Evolutionary conservation across 2,797 vertebrate species (phyloP).

Genomic region (Lateolabrax maculatus): DNA sequence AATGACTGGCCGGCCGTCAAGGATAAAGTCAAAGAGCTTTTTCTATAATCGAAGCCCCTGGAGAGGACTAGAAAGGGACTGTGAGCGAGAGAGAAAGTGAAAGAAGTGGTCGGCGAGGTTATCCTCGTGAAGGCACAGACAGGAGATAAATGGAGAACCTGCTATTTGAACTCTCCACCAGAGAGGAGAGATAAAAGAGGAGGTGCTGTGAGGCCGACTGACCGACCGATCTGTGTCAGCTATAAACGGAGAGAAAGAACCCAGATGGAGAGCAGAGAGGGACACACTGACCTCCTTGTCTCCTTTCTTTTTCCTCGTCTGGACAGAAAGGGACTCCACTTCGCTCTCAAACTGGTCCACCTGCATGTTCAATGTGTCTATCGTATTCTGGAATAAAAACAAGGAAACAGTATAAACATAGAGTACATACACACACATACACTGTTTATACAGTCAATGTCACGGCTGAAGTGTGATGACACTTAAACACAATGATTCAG

Average conservation of each 20-base stretch:
- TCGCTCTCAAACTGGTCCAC: slow-evolving; percentile 97
- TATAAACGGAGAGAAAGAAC: slow-evolving; percentile 2
- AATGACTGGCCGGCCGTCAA: background rate
- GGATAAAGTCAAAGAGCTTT: background rate
- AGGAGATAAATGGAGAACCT: slow-evolving; percentile 40
- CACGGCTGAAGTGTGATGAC: too few species aligned
- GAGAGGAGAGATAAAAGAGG: background rate
- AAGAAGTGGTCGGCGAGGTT: slow-evolving; percentile 36
- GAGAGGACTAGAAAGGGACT: slow-evolving; percentile 12
- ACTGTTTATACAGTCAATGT: background rate
- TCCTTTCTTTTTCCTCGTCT: slow-evolving; percentile 94
- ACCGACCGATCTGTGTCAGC: slow-evolving; percentile 14
- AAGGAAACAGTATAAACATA: background rate
- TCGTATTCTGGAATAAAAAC: slow-evolving; percentile 85
- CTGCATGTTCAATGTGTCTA: slow-evolving; percentile 95
- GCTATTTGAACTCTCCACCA: slow-evolving; percentile 16
- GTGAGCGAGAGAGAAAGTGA: background rate
- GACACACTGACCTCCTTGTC: slow-evolving; percentile 91
- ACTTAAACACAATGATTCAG: background rate
- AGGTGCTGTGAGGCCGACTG: background rate
- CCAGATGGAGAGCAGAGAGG: background rate
- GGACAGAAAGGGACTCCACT: slow-evolving; percentile 92
- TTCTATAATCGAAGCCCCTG: slow-evolving; percentile 15
- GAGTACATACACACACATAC: background rate
- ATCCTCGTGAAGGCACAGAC: background rate